Conservation (phyloP, 35 echinoderm and acorn worm species). For the Apostichopus parvimensis region DNA sequence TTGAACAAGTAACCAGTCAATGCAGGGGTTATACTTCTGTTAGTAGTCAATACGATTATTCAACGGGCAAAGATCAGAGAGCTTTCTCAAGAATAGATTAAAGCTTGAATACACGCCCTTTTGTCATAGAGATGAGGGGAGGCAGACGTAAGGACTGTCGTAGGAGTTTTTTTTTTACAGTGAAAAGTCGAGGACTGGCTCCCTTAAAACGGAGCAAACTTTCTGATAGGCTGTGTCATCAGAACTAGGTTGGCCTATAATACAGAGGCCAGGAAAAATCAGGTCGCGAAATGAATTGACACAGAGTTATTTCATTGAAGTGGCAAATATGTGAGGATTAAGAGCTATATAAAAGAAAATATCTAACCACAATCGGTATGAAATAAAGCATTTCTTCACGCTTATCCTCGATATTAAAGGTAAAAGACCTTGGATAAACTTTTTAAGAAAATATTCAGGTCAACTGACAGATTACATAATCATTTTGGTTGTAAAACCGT, state of each 20-base stretch:
- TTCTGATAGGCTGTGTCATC: not conserved
- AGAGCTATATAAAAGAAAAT: not conserved
- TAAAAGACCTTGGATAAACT: too few species aligned
- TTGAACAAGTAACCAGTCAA: slow-evolving; percentile 16
- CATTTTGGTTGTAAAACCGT: too few species aligned
- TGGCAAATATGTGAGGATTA: not conserved
- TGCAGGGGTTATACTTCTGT: not conserved
- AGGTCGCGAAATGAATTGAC: not conserved
- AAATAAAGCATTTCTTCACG: too few species aligned
- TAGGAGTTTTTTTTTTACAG: not conserved
- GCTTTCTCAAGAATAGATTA: not conserved
- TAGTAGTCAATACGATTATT: not conserved
- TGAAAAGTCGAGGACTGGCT: not conserved
- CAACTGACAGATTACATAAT: too few species aligned
- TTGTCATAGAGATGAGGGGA: slow-evolving; percentile 31
- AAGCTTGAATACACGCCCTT: not conserved
- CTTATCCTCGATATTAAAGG: too few species aligned
- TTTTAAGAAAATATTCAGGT: too few species aligned
- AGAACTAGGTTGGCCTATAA: not conserved
- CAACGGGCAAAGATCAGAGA: too few species aligned
- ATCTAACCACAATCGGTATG: too few species aligned
- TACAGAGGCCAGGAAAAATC: not conserved
- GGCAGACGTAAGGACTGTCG: not conserved
- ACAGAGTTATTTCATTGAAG: not conserved
- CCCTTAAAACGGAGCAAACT: too few species aligned